phyloP scores from a whole-genome alignment of 2,888 invertebrate genomes.

The Erebia aethiops region DNA sequence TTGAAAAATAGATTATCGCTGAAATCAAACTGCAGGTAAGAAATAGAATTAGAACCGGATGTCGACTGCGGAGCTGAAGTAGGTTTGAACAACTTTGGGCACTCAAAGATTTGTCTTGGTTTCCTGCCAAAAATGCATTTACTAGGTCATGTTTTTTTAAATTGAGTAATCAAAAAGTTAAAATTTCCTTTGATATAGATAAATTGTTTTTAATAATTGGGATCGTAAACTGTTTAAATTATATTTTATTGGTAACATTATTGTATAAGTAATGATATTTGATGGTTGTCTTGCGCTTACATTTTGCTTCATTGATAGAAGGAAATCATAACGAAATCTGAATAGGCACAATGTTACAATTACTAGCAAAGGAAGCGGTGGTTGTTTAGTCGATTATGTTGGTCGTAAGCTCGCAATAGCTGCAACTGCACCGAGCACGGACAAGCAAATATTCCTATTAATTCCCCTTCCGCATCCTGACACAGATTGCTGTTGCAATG shows the following conservation, averaged over 20 bases:
- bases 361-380: constrained; percentile 29
- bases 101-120: constrained; percentile 37
- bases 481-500: constrained; percentile 27
- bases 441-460: constrained; percentile 36
- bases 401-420: constrained; percentile 16
- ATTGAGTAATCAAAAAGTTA: not conserved
- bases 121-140: constrained; percentile 40
- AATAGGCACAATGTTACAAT: constrained; percentile 13
- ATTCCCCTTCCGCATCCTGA: constrained; percentile 34
- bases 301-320: not conserved
- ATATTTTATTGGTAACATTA: not conserved
- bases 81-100: constrained; percentile 29
- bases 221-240: not conserved
- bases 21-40: constrained; percentile 14
- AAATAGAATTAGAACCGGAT: constrained; percentile 7
- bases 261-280: too few species aligned
- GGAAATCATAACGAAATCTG: not conserved
- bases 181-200: not conserved
- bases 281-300: too few species aligned
- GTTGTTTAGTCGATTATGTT: constrained; percentile 30
- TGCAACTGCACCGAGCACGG: constrained; percentile 32
- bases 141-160: constrained; percentile 36
- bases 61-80: constrained; percentile 19
- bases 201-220: not conserved
- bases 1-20: not conserved